phyloP scores from a whole-genome alignment of 2,888 invertebrate species.

The Andrena trimmerana region DNA sequence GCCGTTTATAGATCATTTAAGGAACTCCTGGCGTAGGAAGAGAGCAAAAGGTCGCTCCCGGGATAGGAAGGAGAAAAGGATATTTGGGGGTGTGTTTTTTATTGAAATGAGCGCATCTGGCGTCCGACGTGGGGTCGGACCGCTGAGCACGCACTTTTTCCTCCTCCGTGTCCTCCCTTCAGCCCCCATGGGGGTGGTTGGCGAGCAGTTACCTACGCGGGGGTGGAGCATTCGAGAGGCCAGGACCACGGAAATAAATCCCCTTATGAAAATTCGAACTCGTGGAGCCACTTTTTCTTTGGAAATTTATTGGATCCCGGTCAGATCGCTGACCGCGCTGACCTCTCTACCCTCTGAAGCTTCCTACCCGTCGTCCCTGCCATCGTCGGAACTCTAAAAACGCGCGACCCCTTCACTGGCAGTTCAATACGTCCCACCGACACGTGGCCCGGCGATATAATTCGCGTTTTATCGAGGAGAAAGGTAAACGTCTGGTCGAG shows the following conservation, averaged over 20 bases:
- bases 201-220: slow-evolving; percentile 63
- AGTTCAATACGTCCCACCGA: slow-evolving; percentile 14
- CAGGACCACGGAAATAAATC: slow-evolving; percentile 72
- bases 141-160: slow-evolving; percentile 77
- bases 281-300: slow-evolving; percentile 46
- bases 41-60: slow-evolving; percentile 50
- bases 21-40: slow-evolving; percentile 56
- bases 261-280: slow-evolving; percentile 79
- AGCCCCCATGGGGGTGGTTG: slow-evolving; percentile 37
- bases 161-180: slow-evolving; percentile 31
- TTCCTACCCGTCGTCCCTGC: slow-evolving; percentile 33
- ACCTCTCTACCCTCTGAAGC: slow-evolving; percentile 36
- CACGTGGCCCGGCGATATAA: slow-evolving; percentile 42
- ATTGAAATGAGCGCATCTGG: slow-evolving; percentile 80
- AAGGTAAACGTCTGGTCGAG: slow-evolving; percentile 27
- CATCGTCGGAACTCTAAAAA: slow-evolving; percentile 45
- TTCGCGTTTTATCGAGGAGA: slow-evolving; percentile 37
- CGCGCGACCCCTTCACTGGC: slow-evolving; percentile 39
- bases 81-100: slow-evolving; percentile 72
- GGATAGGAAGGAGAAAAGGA: slow-evolving; percentile 50
- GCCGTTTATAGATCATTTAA: slow-evolving; percentile 73
- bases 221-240: slow-evolving; percentile 68
- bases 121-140: slow-evolving; percentile 63
- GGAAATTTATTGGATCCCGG: slow-evolving; percentile 73
- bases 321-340: slow-evolving; percentile 71